phyloP scores from a whole-genome alignment of 1,140 invertebrate species.

The Brachionus paranguensis region DNA sequence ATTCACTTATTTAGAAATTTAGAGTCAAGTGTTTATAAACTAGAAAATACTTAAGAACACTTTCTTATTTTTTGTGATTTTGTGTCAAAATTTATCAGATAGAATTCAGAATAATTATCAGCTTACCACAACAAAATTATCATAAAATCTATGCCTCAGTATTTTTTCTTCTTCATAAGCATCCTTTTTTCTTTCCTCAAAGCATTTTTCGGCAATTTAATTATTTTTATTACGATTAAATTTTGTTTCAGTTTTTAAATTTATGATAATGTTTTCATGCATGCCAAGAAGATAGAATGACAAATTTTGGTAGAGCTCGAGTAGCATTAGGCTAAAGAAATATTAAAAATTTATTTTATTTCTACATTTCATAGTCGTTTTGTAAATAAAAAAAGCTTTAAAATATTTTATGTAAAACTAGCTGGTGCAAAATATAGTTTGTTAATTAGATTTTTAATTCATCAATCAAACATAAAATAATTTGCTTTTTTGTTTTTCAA shows the following conservation, averaged over 20 bases:
- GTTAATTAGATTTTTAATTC: background rate
- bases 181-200: background rate
- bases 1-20: background rate
- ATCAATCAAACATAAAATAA: background rate
- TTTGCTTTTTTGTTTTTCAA: background rate
- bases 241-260: background rate
- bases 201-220: background rate
- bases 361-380: too few relatives aligned
- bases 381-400: background rate
- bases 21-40: background rate
- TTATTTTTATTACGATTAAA: background rate
- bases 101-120: background rate
- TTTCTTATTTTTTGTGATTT: background rate
- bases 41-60: background rate
- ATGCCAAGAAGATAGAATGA: background rate
- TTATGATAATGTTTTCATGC: background rate
- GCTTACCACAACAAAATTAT: background rate
- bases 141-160: background rate
- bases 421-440: background rate
- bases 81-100: background rate
- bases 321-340: too few relatives aligned
- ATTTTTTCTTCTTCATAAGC: background rate
- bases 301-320: background rate
- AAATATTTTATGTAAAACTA: background rate
- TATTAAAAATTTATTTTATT: background rate